Evolutionary conservation across 2,113 vertebrate species (phyloP), one percentile per base, ranked within the genome.

Genomic region (Pelecanus crispus): DNA sequence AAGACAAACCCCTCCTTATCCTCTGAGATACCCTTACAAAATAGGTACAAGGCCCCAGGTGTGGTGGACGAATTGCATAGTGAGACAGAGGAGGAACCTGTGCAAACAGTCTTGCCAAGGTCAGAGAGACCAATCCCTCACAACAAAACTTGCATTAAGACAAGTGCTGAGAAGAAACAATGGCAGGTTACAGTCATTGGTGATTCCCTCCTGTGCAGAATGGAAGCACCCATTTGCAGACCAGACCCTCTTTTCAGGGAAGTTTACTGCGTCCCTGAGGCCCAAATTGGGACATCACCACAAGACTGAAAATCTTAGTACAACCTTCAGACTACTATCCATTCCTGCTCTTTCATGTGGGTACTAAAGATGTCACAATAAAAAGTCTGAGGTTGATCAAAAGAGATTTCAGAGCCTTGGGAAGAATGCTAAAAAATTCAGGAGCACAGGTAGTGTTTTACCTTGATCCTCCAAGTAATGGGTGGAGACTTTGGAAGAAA

Each of bases 41-140:
- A 50, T 12, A 61, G 25, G 17, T 28, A 53, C 1, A 0, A 65
- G 10, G 20, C 12, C 21, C 17, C 28, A 28, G 11, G 22, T 50
- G 38, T 1, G 1, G 18, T 20, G 22, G 13, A 63, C 0, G 1
- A 74, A n/a, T 5, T 0, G 0, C 10, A 26, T 21, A 44, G 55
- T 11, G 8, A 32, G 7, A 62, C 14, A 63, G 13, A 75, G 14
- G 9, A 62, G 24, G 7, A 55, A 74, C 5, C 16, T 68, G 28
- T 6, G 8, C 22, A 81, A 62, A 20, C 25, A 66, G 32, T 52
- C 18, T 44, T 44, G 6, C 2, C 13, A 26, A 44, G 11, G 9
- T 77, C 24, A 70, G 62, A 88, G 29, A 65, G 11, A 83, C 2
- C 17, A 93, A 28, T 1, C 10, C 7, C 13, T 78, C 6, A 2